Percentiles rank a stretch among this genome's conserved stretches.
These are phyloP conservation scores for Itoplectis maculator DNA, from an alignment of 2,888 invertebrate species.

Conservation along the genomic window DNA sequence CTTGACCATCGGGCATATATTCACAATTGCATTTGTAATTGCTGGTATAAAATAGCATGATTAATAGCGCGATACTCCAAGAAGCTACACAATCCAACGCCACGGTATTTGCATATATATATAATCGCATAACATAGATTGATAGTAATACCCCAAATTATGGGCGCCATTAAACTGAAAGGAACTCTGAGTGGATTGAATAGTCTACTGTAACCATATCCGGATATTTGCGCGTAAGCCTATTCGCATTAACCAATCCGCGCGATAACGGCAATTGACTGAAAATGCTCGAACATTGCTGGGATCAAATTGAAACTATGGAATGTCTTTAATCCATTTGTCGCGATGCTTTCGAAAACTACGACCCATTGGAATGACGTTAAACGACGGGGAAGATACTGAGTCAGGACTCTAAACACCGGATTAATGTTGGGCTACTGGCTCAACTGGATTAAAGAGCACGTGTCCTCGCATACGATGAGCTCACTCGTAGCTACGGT, in stretches of 20 bases:
- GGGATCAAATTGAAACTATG: too few species aligned
- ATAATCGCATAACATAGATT: too few species aligned
- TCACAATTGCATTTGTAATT: too few species aligned
- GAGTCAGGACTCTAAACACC: constrained; percentile 7
- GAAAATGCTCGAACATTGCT: neutral
- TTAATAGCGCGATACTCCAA: too few species aligned
- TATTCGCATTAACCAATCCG: neutral
- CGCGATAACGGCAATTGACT: neutral
- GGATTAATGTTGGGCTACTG: neutral
- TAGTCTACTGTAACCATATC: too few species aligned
- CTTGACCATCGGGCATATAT: too few species aligned
- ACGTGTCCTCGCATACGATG: constrained; percentile 2
- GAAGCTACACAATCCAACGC: too few species aligned
- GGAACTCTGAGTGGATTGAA: too few species aligned
- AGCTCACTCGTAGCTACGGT: neutral
- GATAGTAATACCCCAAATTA: too few species aligned
- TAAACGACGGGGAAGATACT: neutral
- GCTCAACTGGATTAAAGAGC: neutral
- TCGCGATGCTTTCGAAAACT: neutral
- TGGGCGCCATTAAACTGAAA: too few species aligned
- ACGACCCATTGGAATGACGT: constrained; percentile 1
- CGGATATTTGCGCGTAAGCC: neutral
- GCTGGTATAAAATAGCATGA: too few species aligned
- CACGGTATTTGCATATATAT: too few species aligned
- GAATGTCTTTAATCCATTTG: neutral